Evolutionary conservation across 2,888 invertebrate species (phyloP), one percentile per base, ranked within the genome.

Genomic region (Caradrina kadenii): DNA sequence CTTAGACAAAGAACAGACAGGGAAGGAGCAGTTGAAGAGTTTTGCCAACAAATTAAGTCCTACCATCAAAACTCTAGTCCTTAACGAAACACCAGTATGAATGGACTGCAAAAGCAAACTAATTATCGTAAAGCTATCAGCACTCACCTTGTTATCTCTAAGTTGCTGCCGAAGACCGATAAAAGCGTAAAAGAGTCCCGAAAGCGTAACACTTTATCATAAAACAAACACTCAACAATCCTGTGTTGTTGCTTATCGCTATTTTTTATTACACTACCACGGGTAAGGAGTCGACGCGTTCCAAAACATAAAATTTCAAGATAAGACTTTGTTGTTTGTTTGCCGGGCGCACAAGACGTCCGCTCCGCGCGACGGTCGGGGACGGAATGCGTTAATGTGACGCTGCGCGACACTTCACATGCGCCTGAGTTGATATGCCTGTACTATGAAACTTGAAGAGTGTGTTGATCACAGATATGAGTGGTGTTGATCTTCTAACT

Each of bases 111-210:
- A 87, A n/a, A 86, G 74, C 87, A 87, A 87, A 90, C 88, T 92
- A 93, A 93, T 93, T 94, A 94, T 94, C 93, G 81, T 89, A 89
- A 94, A 95, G 94, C 93, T 94, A 95, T 95, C 95, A 89, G 80
- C 79, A 89, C 95, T 95, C 94, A 95, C 95, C 95, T 94, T 78
- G 83, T 95, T 95, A 95, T 95, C 95, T 89, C 17, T 75, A 89
- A 91, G 91, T 90, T 83, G 91, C 87, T 86, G 89, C 87, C 85
- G 90, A 89, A 88, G 87, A 90, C 86, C 89, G 92, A 93, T 93
- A 93, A 91, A 87, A 85, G 82, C 66, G 82, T 66, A 76, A 70
- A 75, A 81, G 82, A 87, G 87, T 90, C 91, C 93, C 89, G 86
- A 92, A 93, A 90, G 88, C 88, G 87, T 83, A 80, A 79, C 82